These are phyloP conservation scores for Ecdyonurus torrentis DNA, from an alignment of 2,888 invertebrate genomes.

Conservation along the genomic window DNA sequence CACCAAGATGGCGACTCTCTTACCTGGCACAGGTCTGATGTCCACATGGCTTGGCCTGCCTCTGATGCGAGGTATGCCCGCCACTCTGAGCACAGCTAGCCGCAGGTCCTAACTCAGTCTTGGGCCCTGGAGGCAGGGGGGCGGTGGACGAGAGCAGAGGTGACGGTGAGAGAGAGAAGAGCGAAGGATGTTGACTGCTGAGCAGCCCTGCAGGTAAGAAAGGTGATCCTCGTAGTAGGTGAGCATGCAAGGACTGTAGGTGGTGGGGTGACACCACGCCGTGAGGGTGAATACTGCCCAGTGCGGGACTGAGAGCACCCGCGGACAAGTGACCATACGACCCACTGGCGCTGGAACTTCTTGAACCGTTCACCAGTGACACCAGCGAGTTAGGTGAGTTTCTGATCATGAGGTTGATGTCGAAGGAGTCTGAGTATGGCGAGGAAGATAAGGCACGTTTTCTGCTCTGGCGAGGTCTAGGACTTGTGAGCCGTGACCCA, in stretches of 20 bases:
- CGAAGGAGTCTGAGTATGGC: conserved; percentile 87
- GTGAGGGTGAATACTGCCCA: conserved; percentile 42
- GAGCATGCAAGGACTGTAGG: conserved; percentile 60
- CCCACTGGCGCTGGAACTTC: conserved; percentile 70
- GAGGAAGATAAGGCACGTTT: conserved; percentile 90
- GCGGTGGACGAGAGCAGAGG: conserved; percentile 8
- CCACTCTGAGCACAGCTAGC: neutral
- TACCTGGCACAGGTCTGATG: conserved; percentile 1
- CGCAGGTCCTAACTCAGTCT: neutral
- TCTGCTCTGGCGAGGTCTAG: conserved; percentile 50
- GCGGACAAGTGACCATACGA: conserved; percentile 95
- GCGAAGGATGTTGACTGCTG: neutral
- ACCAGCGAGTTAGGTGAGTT: conserved; percentile 87
- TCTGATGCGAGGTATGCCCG: neutral
- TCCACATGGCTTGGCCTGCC: neutral
- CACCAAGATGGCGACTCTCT: too few relatives aligned
- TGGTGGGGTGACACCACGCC: conserved; percentile 30
- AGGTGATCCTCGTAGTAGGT: conserved; percentile 38
- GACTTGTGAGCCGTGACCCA: conserved; percentile 52
- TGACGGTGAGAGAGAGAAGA: neutral
- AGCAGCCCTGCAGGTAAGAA: neutral
- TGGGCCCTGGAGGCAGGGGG: conserved; percentile 13
- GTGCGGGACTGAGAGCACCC: conserved; percentile 41
- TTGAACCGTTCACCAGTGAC: conserved; percentile 61
- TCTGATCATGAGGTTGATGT: conserved; percentile 88